Conservation (phyloP, 2,113 vertebrate genomes). For the Perca flavescens region DNA sequence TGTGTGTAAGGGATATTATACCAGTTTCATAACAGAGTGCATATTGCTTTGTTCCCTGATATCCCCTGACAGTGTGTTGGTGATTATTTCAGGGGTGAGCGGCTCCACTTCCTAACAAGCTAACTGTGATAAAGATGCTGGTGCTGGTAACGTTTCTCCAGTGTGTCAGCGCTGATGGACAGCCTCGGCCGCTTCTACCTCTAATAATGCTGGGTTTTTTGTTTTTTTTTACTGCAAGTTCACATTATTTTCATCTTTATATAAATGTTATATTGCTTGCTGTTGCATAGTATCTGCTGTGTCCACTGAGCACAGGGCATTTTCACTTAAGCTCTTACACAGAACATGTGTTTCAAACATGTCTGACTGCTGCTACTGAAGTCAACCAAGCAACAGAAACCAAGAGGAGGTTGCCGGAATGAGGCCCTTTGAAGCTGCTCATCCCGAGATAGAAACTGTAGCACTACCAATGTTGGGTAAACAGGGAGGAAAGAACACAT, state of each 20-base stretch:
- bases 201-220: not conserved
- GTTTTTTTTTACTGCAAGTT: not conserved
- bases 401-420: conserved; percentile 8
- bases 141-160: conserved; percentile 29
- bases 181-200: not conserved
- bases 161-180: not conserved
- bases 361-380: conserved; percentile 13
- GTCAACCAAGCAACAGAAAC: not conserved
- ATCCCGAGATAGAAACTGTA: conserved; percentile 23
- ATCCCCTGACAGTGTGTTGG: conserved; percentile 49
- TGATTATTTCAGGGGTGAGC: conserved; percentile 55
- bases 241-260: not conserved
- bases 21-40: conserved; percentile 59
- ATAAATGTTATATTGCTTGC: not conserved
- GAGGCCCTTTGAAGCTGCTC: conserved; percentile 43
- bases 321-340: not conserved
- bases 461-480: conserved; percentile 4
- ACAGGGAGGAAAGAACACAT: not conserved
- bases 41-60: conserved; percentile 72
- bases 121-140: conserved; percentile 26
- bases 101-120: conserved; percentile 51
- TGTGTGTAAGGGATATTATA: conserved; percentile 36
- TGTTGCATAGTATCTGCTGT: not conserved
- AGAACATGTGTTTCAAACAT: not conserved
- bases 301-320: not conserved